These are phyloP conservation scores for Stomatorhinus walkeri DNA, from an alignment of 2,797 vertebrate genomes.

Conservation along the genomic window DNA sequence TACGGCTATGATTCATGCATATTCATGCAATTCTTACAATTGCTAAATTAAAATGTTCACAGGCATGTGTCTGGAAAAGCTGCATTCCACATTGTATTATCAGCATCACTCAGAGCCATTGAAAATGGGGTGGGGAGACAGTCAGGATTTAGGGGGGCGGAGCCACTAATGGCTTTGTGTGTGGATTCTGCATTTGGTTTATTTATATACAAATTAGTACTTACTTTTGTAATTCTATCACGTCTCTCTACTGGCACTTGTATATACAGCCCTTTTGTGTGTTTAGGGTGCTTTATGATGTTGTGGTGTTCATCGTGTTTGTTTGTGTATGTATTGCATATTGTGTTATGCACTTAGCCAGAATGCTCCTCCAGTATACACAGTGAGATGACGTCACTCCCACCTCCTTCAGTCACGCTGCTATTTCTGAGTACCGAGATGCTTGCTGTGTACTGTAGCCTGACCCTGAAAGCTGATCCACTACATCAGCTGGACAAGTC, in stretches of 20 bases:
- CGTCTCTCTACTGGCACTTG: not conserved
- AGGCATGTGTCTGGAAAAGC: not conserved
- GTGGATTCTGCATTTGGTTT: not conserved
- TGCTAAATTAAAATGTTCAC: not conserved
- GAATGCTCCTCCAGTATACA: not conserved
- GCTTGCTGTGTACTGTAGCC: conserved; percentile 52
- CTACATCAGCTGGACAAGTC: conserved; percentile 35
- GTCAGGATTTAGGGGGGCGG: not conserved
- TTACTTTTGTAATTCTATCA: not conserved
- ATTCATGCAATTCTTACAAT: not conserved
- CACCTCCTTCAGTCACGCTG: conserved; percentile 29
- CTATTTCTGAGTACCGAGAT: conserved; percentile 48
- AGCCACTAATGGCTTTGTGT: not conserved
- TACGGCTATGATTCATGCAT: not conserved
- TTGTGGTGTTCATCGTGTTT: not conserved
- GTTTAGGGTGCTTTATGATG: not conserved
- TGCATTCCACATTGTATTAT: not conserved
- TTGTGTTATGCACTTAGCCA: not conserved
- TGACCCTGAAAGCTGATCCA: conserved; percentile 45
- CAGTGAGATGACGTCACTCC: conserved; percentile 20
- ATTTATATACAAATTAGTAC: not conserved
- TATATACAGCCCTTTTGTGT: not conserved
- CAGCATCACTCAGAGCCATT: not conserved
- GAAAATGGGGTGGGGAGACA: not conserved
- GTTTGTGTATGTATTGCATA: not conserved